Conservation (phyloP, 1,140 invertebrate genomes). For the Halictus rubicundus region DNA sequence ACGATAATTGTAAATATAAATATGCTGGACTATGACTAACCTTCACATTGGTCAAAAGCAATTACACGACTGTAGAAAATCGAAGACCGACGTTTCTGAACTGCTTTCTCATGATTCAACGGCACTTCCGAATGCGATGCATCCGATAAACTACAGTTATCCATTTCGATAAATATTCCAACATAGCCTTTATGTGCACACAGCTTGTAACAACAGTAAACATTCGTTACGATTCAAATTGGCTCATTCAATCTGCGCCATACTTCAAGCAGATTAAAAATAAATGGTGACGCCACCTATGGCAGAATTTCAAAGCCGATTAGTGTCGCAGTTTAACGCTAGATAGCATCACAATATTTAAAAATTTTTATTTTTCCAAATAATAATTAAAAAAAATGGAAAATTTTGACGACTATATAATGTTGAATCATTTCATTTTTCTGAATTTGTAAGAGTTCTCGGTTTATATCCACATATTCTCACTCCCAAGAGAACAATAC, state of each 20-base stretch:
- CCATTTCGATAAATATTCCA: slow-evolving; percentile 27
- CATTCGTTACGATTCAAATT: background rate
- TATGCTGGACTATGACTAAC: slow-evolving; percentile 41
- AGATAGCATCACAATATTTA: too few species aligned
- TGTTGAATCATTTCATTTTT: too few species aligned
- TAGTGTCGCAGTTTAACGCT: too few species aligned
- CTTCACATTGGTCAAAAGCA: slow-evolving; percentile 21
- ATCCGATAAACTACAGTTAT: background rate
- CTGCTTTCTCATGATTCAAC: background rate
- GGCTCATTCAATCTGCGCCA: background rate
- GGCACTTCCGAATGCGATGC: background rate
- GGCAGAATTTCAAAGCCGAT: too few species aligned
- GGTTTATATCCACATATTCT: too few species aligned
- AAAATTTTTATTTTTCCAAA: too few species aligned
- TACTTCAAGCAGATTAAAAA: background rate
- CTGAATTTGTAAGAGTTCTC: too few species aligned
- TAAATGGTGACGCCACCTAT: too few species aligned
- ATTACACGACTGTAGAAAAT: slow-evolving; percentile 58
- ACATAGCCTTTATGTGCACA: background rate
- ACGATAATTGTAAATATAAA: background rate
- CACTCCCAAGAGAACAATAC: too few species aligned
- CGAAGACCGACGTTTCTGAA: slow-evolving; percentile 65
- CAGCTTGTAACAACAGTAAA: background rate
- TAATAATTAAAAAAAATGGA: too few species aligned
- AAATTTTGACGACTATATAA: too few species aligned